Evolutionary conservation across 2,797 vertebrate genomes (phyloP).

Genomic region (Neostethus bicornis): DNA sequence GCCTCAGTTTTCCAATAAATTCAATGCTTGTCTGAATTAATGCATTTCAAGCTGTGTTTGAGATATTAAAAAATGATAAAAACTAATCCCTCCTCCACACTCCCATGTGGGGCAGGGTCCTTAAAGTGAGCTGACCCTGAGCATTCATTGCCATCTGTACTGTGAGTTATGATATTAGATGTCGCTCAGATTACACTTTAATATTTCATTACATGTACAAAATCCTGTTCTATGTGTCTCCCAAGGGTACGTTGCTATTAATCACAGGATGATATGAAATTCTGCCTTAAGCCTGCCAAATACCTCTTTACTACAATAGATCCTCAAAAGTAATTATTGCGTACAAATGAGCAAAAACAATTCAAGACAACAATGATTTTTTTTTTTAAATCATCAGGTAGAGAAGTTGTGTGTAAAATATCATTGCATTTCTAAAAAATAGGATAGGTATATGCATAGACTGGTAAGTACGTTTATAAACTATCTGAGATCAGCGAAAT

Average conservation of each 20-base stretch:
- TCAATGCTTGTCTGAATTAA: constrained; percentile 80
- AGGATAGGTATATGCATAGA: background rate
- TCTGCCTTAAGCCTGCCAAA: constrained; percentile 52
- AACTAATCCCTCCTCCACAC: constrained; percentile 72
- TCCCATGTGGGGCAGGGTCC: constrained; percentile 53
- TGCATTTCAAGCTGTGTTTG: constrained; percentile 74
- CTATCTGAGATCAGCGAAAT: constrained; percentile 4
- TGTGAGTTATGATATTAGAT: constrained; percentile 82
- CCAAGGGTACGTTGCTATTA: constrained; percentile 76
- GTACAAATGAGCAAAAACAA: background rate
- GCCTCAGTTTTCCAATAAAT: constrained; percentile 73
- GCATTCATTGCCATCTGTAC: constrained; percentile 55
- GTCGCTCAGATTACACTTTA: constrained; percentile 79
- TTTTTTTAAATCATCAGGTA: background rate
- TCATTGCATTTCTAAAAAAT: background rate
- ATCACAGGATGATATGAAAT: constrained; percentile 67
- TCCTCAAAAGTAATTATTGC: constrained; percentile 17
- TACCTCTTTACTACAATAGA: constrained; percentile 37
- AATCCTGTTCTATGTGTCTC: constrained; percentile 75
- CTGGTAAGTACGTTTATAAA: constrained; percentile 4
- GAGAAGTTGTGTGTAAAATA: background rate
- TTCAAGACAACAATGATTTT: background rate
- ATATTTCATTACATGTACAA: constrained; percentile 84
- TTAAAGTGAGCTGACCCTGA: constrained; percentile 75
- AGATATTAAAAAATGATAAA: constrained; percentile 83